Percentiles rank a stretch among this genome's conserved stretches.
Evolutionary conservation across 2,888 invertebrate genomes (phyloP).

Genomic region (Neria commutata): DNA sequence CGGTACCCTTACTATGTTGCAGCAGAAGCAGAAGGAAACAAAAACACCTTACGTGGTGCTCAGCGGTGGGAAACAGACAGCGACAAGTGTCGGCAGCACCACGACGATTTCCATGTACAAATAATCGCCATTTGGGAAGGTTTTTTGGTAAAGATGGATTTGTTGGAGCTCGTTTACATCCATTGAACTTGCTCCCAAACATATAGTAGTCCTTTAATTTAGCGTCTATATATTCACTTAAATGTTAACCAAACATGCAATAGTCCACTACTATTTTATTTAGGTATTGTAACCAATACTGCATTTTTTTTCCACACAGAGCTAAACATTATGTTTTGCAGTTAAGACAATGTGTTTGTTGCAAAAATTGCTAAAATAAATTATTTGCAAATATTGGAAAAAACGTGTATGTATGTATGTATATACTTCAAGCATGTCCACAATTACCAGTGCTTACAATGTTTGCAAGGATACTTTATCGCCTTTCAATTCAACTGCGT

Average conservation of each 20-base stretch:
- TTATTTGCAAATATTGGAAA: too few relatives aligned
- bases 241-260: constrained; percentile 42
- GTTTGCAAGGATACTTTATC: not conserved
- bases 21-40: constrained; percentile 94
- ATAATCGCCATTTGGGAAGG: constrained; percentile 37
- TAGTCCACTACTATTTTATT: too few relatives aligned
- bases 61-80: constrained; percentile 81
- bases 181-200: not conserved
- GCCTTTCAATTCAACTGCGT: not conserved
- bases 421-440: too few relatives aligned
- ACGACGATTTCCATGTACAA: constrained; percentile 58
- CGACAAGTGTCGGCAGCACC: constrained; percentile 45
- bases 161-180: not conserved
- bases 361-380: too few relatives aligned
- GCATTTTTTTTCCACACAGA: too few relatives aligned
- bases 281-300: too few relatives aligned
- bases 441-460: too few relatives aligned
- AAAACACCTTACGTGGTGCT: constrained; percentile 91
- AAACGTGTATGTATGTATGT: too few relatives aligned
- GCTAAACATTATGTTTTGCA: too few relatives aligned
- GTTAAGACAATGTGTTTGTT: too few relatives aligned
- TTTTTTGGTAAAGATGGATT: too few relatives aligned
- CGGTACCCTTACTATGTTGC: constrained; percentile 90
- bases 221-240: not conserved
- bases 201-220: not conserved